A percentile compares a stretch with the other conserved stretches of the same genome.
phyloP scores from a whole-genome alignment of 2,797 vertebrate species.

The Parotocinclus haroldoi region DNA sequence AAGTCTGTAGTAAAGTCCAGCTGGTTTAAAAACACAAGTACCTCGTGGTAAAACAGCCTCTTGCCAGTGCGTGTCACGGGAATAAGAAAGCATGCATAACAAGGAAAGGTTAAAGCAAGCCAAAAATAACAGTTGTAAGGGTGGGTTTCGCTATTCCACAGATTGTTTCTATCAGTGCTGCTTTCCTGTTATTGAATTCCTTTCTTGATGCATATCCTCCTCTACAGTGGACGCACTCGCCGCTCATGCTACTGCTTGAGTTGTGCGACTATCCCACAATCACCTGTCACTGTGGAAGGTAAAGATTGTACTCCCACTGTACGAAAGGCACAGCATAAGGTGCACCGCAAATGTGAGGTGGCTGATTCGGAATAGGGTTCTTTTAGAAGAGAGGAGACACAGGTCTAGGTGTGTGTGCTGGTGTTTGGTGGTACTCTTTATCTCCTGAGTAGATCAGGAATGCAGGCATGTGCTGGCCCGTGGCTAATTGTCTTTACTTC shows the following conservation, averaged over 20 bases:
- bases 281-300: no score
- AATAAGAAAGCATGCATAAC: conserved; percentile 40
- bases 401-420: no score
- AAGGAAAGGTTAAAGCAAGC: conserved; percentile 53
- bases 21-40: conserved; percentile 2
- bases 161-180: conserved; percentile 77
- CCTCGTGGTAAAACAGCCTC: conserved; percentile 12
- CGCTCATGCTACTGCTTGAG: conserved; percentile 52
- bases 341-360: no score
- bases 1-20: conserved; percentile 23
- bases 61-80: conserved; percentile 4
- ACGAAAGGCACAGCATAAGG: no score
- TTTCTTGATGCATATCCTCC: conserved; percentile 71
- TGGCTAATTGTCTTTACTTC: no score
- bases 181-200: conserved; percentile 84
- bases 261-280: no score
- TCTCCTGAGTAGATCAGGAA: no score
- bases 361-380: no score
- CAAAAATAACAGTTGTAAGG: conserved; percentile 73
- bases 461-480: no score
- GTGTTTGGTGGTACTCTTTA: no score
- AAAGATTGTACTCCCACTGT: no score
- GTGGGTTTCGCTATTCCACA: conserved; percentile 72
- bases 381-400: no score
- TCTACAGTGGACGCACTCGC: conserved; percentile 56